Evolutionary conservation across 2,113 vertebrate species (phyloP).

Genomic region (Coracopsis vasa): DNA sequence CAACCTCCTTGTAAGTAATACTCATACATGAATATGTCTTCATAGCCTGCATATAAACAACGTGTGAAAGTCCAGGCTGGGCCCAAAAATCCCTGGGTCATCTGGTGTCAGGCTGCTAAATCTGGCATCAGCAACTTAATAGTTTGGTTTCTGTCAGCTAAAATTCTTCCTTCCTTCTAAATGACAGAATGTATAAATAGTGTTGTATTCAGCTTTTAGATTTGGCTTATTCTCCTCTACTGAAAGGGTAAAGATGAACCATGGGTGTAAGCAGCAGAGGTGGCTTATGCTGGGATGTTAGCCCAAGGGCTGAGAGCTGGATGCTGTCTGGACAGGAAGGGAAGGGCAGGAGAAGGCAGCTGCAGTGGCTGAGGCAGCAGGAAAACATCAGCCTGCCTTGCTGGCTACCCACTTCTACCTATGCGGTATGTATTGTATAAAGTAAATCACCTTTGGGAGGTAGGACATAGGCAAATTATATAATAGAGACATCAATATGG

Average conservation of each 20-base stretch:
- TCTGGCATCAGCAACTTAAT: background rate
- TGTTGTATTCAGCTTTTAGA: background rate
- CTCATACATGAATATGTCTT: background rate
- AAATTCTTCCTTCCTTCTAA: background rate
- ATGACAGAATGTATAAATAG: background rate
- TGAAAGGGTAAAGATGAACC: background rate
- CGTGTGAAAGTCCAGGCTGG: background rate
- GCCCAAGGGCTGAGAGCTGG: background rate
- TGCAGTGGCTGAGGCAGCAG: background rate
- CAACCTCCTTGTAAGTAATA: background rate
- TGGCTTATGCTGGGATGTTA: background rate
- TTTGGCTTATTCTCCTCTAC: accelerated
- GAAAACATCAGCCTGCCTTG: too few relatives aligned
- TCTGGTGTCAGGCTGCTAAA: background rate
- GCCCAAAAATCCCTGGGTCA: background rate
- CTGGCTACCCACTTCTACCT: accelerated
- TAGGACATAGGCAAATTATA: background rate
- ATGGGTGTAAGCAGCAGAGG: background rate
- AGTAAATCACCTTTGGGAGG: background rate
- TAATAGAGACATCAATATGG: background rate
- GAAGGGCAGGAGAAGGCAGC: background rate
- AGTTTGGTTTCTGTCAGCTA: background rate
- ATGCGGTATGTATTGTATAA: accelerated
- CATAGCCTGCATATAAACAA: background rate
- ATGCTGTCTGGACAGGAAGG: background rate